Conservation (phyloP, 2,888 invertebrate species). For the Tigriopus californicus region DNA sequence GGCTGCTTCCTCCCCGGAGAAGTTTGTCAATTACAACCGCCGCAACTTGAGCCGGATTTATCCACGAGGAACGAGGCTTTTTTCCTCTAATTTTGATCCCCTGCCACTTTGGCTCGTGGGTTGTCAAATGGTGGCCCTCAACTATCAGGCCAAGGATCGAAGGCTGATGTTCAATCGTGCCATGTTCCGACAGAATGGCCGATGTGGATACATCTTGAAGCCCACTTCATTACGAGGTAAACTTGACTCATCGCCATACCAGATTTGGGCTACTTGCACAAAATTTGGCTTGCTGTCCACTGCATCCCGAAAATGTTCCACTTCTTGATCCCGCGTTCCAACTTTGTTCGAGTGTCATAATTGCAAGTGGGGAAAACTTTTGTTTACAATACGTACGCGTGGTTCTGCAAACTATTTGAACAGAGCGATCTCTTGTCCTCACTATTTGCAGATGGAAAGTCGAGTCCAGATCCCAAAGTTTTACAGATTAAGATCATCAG, state of each 20-base stretch:
- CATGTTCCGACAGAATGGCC: constrained; percentile 36
- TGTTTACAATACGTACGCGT: too few species aligned
- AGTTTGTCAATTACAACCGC: constrained; percentile 29
- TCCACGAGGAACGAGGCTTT: constrained; percentile 35
- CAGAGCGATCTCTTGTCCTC: too few species aligned
- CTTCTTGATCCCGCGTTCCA: too few species aligned
- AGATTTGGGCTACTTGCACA: too few species aligned
- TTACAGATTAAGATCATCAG: constrained; percentile 32
- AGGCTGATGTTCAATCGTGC: constrained; percentile 35
- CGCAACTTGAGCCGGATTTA: constrained; percentile 32
- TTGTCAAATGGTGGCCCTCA: constrained; percentile 39
- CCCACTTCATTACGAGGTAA: constrained; percentile 23
- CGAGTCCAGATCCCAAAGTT: constrained; percentile 15
- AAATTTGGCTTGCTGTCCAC: too few species aligned
- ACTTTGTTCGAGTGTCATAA: too few species aligned
- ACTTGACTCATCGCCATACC: too few species aligned
- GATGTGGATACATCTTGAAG: constrained; percentile 39
- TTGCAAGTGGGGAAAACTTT: too few species aligned
- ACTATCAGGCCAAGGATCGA: constrained; percentile 36
- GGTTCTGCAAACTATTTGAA: too few species aligned
- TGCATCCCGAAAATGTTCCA: too few species aligned
- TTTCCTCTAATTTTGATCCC: constrained; percentile 39
- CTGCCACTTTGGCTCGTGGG: constrained; percentile 37
- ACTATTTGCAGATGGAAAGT: too few species aligned
- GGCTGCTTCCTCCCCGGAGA: constrained; percentile 20